Conservation (phyloP, 2,797 vertebrate genomes). For the Coreius guichenoti region DNA sequence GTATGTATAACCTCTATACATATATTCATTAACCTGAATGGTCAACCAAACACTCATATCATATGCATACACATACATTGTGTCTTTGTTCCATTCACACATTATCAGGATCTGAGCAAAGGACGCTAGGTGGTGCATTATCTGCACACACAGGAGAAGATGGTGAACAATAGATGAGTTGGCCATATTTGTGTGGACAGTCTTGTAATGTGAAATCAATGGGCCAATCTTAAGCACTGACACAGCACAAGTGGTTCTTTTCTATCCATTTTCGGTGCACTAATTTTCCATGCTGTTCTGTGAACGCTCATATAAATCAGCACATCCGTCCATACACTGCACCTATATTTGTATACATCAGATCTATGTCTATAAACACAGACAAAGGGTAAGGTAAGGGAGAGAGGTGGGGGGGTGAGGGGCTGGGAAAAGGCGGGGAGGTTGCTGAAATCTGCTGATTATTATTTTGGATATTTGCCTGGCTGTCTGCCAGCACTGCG, state of each 20-base stretch:
- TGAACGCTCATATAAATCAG: not conserved
- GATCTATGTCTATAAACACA: not conserved
- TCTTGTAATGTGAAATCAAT: conserved; percentile 42
- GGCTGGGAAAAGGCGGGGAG: not conserved
- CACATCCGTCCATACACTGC: not conserved
- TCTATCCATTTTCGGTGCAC: not conserved
- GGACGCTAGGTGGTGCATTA: conserved; percentile 23
- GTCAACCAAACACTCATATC: not conserved
- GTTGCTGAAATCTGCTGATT: conserved; percentile 39
- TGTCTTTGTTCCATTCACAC: not conserved
- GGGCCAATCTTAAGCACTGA: conserved; percentile 11
- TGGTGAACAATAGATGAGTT: conserved; percentile 34
- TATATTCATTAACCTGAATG: conserved; percentile 4
- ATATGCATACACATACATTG: conserved; percentile 8
- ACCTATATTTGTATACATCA: not conserved
- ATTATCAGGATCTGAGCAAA: conserved; percentile 16
- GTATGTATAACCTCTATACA: not conserved
- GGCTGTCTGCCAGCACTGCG: conserved; percentile 34
- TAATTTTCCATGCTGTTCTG: not conserved
- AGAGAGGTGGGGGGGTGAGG: not conserved
- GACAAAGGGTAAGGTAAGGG: not conserved
- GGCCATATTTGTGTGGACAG: conserved; percentile 19
- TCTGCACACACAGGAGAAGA: conserved; percentile 16
- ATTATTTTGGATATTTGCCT: conserved; percentile 50
- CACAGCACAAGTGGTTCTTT: conserved; percentile 15